These are phyloP conservation scores for Carettochelys insculpta DNA, from an alignment of 2,113 vertebrate genomes.

Conservation along the genomic window DNA sequence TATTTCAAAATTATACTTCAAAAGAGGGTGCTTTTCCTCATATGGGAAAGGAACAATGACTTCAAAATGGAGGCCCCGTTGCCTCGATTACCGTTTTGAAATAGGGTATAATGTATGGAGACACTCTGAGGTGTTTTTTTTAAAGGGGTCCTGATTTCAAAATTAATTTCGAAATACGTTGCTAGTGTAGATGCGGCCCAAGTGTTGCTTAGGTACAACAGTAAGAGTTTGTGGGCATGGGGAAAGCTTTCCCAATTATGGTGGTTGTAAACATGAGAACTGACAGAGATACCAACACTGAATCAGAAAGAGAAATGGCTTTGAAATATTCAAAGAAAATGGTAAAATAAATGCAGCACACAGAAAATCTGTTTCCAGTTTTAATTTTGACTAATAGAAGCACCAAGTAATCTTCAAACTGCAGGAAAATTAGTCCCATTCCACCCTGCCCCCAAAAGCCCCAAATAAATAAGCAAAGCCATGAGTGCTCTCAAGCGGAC, in stretches of 20 bases:
- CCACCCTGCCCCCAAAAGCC: not conserved
- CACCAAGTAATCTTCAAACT: not conserved
- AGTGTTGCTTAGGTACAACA: too few species aligned
- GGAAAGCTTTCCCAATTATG: not conserved
- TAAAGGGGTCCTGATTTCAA: too few species aligned
- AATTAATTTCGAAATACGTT: too few species aligned
- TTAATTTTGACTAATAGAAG: not conserved
- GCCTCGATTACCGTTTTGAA: too few species aligned
- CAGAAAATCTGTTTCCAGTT: slow-evolving; percentile 4
- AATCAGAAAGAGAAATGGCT: not conserved
- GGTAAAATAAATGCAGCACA: slow-evolving; percentile 36
- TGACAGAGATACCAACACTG: not conserved
- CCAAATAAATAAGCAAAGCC: not conserved
- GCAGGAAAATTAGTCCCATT: not conserved
- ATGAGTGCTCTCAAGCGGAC: not conserved
- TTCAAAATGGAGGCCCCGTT: too few species aligned
- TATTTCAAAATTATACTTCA: too few species aligned
- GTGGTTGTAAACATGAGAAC: not conserved
- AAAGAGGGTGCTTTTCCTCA: too few species aligned
- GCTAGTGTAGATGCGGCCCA: too few species aligned
- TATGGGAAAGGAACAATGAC: too few species aligned
- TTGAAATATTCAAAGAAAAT: not conserved
- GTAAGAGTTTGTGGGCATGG: not conserved
- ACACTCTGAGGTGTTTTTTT: too few species aligned
- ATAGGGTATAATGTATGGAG: too few species aligned